These are phyloP conservation scores for Latrodectus hesperus DNA, from an alignment of 2,888 invertebrate genomes.

Conservation along the genomic window DNA sequence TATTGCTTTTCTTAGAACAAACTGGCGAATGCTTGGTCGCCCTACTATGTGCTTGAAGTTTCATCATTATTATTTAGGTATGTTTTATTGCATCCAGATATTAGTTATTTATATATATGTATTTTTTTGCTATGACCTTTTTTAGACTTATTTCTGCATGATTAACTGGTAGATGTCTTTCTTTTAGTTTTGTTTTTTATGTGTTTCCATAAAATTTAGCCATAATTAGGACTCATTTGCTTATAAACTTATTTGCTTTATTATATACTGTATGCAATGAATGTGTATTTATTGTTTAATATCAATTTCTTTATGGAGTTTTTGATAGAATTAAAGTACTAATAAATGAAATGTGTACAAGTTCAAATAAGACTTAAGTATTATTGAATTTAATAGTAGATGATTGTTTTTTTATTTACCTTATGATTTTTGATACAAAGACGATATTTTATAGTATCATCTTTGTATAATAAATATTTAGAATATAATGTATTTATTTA, in stretches of 20 bases:
- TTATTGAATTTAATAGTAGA: too few relatives aligned
- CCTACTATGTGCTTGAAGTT: constrained; percentile 90
- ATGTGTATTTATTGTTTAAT: too few relatives aligned
- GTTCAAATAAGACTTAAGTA: too few relatives aligned
- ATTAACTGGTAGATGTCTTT: too few relatives aligned
- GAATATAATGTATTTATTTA: background rate
- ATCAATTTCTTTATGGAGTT: too few relatives aligned
- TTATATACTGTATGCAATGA: too few relatives aligned
- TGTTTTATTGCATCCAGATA: constrained; percentile 24
- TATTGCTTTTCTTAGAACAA: constrained; percentile 97
- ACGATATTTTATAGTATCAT: background rate
- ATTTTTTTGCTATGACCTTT: background rate
- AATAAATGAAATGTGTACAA: too few relatives aligned
- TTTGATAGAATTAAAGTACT: too few relatives aligned
- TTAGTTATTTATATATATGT: background rate
- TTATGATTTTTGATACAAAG: background rate
- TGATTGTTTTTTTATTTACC: background rate
- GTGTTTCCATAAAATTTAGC: too few relatives aligned
- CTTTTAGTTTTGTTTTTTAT: too few relatives aligned
- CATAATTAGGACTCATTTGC: too few relatives aligned
- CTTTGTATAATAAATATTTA: background rate
- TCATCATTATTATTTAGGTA: constrained; percentile 69
- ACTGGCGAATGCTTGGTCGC: constrained; percentile 98
- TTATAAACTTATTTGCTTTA: too few relatives aligned
- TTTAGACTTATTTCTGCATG: background rate